Conservation (phyloP, 2,888 invertebrate genomes). For the Acheta domesticus region DNA sequence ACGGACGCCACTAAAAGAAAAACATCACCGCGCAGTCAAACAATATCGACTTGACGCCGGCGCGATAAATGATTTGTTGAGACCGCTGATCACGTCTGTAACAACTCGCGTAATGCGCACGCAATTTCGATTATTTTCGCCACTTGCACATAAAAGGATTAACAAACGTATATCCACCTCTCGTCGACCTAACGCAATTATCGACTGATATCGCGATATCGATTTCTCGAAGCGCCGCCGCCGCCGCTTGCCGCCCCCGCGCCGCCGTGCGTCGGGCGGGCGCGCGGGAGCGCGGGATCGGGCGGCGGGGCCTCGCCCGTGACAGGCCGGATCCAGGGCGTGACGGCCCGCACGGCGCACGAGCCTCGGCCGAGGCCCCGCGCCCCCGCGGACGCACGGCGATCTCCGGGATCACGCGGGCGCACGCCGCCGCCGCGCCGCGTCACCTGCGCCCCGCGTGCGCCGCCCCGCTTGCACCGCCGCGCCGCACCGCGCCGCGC, state of each 20-base stretch:
- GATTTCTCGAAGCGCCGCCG: not conserved
- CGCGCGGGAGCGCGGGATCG: too few relatives aligned
- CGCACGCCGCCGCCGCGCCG: not conserved
- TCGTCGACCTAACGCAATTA: not conserved
- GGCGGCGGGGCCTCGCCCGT: not conserved
- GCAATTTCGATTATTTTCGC: slow-evolving; percentile 9
- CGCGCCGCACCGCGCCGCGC: too few relatives aligned
- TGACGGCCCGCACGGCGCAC: not conserved
- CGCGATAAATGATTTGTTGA: not conserved
- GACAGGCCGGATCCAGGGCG: not conserved
- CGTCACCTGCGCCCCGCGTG: not conserved
- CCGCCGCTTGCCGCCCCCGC: too few relatives aligned
- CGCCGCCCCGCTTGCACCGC: not conserved
- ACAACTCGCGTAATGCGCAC: not conserved
- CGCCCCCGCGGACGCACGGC: not conserved
- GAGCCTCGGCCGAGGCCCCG: not conserved
- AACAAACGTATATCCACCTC: not conserved
- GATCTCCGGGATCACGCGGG: not conserved
- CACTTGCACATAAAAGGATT: slow-evolving; percentile 9
- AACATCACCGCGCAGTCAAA: not conserved
- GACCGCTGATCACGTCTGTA: not conserved
- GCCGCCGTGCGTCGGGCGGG: too few relatives aligned
- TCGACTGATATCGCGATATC: not conserved
- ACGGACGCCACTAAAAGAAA: too few relatives aligned
- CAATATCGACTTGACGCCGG: not conserved